These are phyloP conservation scores for Ambastaia sidthimunki DNA, from an alignment of 2,797 vertebrate species.

Conservation along the genomic window DNA sequence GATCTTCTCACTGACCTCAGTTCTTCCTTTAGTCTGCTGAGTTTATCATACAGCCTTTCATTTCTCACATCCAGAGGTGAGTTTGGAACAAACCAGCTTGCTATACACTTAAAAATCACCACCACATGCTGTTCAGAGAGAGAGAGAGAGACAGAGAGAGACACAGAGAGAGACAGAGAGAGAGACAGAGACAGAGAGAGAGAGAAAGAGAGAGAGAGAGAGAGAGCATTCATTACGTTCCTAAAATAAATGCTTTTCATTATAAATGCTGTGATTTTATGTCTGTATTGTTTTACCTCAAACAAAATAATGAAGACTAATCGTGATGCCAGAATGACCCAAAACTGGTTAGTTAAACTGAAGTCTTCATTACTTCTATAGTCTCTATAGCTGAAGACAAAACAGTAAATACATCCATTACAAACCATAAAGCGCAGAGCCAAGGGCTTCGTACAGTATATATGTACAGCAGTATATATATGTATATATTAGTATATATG, in stretches of 20 bases:
- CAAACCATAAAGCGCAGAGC: neutral
- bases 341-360: slow-evolving; percentile 83
- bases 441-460: neutral
- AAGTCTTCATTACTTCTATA: slow-evolving; percentile 83
- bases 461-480: too few species aligned
- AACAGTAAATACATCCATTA: slow-evolving; percentile 6
- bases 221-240: neutral
- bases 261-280: slow-evolving; percentile 5
- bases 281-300: slow-evolving; percentile 76
- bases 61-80: slow-evolving; percentile 87
- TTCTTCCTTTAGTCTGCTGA: slow-evolving; percentile 70
- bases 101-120: slow-evolving; percentile 87
- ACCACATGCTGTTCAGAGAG: slow-evolving; percentile 84
- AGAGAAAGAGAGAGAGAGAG: neutral
- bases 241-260: neutral
- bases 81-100: slow-evolving; percentile 90
- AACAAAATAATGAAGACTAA: slow-evolving; percentile 93
- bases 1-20: slow-evolving; percentile 68
- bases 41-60: slow-evolving; percentile 76
- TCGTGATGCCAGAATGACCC: slow-evolving; percentile 89
- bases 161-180: slow-evolving; percentile 11
- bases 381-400: slow-evolving; percentile 77
- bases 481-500: too few species aligned
- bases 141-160: neutral
- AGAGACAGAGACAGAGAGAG: neutral